Base-by-base conservation (phyloP, 2,113 vertebrate species). In the Malurus melanocephalus region DNA sequence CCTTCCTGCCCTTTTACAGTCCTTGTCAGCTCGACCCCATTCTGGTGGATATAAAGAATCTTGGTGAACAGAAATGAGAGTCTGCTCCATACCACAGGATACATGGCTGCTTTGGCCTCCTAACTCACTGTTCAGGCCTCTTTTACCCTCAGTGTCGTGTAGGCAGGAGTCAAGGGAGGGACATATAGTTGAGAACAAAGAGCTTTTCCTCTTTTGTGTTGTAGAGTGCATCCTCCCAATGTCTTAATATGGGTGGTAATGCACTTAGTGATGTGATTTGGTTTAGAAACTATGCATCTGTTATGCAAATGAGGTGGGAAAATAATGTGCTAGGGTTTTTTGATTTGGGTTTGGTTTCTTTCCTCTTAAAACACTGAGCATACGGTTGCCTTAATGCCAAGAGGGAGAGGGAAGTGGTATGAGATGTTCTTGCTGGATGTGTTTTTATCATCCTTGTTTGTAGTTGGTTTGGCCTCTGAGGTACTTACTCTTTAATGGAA, bases 231-330 rank as follows among this genome's bases (percentile, higher is more conserved):
- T 49, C 24, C 17, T 91, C 38, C 26, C 16, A 33, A 4, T 55
- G 53, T 27, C 65, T 62, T 79, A 38, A 78, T 79, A 22, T 76
- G 42, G 60, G 64, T 80, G 33, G 7, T 66, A 85, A 71, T 27
- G 49, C 57, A 33, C 46, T 68, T 62, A 61, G 18, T 40, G 60
- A 60, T 78, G 35, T 68, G 19, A 45, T 76, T 59, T 76, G 10
- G 42, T 67, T 73, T 72, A 81, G 68, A 90, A 94, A 45, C 52
- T 64, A 40, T 72, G 84, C 1, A 79, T 75, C 51, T 67, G 13
- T 69, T 87, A 91, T 19, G 35, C 74, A 93, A 86, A 90, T 35
- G 8, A 82, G 33, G 57, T 52, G 40, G 60, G 71, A 85, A 94
- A 88, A 78, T 38, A 82, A 85, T 35, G 45, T 68, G 6, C 30